Evolutionary conservation across 1,140 invertebrate species (phyloP), one percentile per base, ranked within the genome.

Genomic region (Bombus soroeensis): DNA sequence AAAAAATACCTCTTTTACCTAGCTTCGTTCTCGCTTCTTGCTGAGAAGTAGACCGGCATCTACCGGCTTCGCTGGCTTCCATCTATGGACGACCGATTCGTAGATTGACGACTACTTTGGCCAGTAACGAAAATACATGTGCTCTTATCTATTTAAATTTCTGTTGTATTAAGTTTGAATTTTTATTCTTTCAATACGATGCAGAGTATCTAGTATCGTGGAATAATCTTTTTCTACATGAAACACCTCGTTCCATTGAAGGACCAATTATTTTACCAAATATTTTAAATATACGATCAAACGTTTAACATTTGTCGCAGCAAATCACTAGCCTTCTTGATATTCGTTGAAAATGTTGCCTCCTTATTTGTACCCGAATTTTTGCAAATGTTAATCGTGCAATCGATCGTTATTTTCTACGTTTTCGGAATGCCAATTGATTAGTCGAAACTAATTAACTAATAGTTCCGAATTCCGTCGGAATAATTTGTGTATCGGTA

Each of bases 1-100:
- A 34, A 53, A 83, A 77, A 76, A 68, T 83, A 28, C 8, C 73
- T 57, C 47, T 34, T 41, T 34, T 5, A 53, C 6, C n/a, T 41
- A 25, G 66, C 57, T 59, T 34, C 18, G 13, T 34, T 47, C 41
- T 43, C 3, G 59, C 3, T 62, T 47, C 41, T 43, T 1, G 12
- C 59, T 2, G 12, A 12, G 12, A 62, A 62, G 1, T 13, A 13
- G 28, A n/a, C 25, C 57, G 28, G 25, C 28, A 28, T 59, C 57
- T 12, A 25, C 10, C 47, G 47, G 5, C 15, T 5, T 47, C 15
- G 43, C 0, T 5, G 15, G 15, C 47, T 22, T 22, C 47, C 0
- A 53, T 53, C 47, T 22, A 18, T 22, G 5, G 47, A 47, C 6
- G 47, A 22, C 18, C 18, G 6, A 2, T 53, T 53, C 4, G 5